Evolutionary conservation across 2,888 invertebrate genomes (phyloP).

Genomic region (Hypomecis punctinalis): DNA sequence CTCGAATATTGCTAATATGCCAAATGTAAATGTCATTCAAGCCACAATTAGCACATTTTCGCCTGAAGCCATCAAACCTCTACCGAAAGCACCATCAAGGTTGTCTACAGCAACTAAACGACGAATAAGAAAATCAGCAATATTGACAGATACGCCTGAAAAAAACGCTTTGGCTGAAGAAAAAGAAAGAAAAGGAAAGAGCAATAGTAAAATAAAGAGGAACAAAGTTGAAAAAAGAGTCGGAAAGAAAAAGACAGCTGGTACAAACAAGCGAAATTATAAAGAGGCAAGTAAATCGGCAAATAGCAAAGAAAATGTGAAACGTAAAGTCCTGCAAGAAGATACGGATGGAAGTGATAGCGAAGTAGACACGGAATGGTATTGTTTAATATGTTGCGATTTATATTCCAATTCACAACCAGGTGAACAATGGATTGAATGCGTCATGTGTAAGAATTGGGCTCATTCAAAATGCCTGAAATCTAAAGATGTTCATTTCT

Average conservation of each 20-base stretch:
- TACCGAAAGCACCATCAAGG: conserved; percentile 27
- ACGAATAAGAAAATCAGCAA: conserved; percentile 32
- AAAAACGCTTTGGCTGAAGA: conserved; percentile 32
- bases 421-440: conserved; percentile 21
- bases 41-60: conserved; percentile 17
- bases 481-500: conserved; percentile 19
- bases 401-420: conserved; percentile 17
- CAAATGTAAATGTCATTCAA: conserved; percentile 32
- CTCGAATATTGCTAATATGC: conserved; percentile 29
- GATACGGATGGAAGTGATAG: neutral
- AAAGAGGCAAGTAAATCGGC: conserved; percentile 2
- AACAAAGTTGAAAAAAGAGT: conserved; percentile 17
- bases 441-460: neutral
- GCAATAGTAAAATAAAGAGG: conserved; percentile 23
- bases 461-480: neutral
- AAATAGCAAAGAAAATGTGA: neutral
- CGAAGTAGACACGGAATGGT: conserved; percentile 8
- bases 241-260: neutral
- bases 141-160: conserved; percentile 33
- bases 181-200: conserved; percentile 29
- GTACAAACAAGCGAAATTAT: conserved; percentile 2
- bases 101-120: conserved; percentile 25
- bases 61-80: conserved; percentile 12
- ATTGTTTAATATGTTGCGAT: conserved; percentile 15
- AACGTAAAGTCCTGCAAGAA: conserved; percentile 3